Percentiles rank a stretch among this genome's conserved stretches.
These are phyloP conservation scores for Limosa lapponica DNA, from an alignment of 2,797 vertebrate genomes.

Conservation along the genomic window DNA sequence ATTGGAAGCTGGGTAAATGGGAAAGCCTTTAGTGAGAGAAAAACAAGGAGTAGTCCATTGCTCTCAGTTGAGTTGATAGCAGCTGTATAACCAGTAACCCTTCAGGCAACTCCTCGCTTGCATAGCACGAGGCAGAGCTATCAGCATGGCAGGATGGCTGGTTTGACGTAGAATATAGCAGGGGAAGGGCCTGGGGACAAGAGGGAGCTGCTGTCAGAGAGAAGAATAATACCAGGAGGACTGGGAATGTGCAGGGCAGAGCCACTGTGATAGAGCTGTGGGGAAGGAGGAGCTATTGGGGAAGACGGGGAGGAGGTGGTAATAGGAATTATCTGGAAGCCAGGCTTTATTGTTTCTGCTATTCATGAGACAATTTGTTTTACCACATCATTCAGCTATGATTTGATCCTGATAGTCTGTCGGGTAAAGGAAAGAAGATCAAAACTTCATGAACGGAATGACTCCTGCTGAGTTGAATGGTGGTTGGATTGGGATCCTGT, in stretches of 20 bases:
- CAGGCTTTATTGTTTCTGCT: background rate
- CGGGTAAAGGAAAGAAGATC: conserved; percentile 31
- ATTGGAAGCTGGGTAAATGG: background rate
- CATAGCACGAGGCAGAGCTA: background rate
- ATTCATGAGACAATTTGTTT: background rate
- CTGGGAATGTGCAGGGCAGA: background rate
- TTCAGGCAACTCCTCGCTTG: background rate
- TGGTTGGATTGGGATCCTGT: background rate
- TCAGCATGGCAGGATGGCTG: background rate
- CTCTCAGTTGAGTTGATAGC: background rate
- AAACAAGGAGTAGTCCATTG: background rate
- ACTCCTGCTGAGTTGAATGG: conserved; percentile 11
- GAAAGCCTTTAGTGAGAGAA: background rate
- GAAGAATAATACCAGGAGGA: background rate
- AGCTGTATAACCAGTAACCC: background rate
- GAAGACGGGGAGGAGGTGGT: background rate
- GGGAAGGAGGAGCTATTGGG: rapidly evolving
- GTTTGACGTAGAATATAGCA: background rate
- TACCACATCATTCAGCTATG: background rate
- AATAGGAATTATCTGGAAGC: background rate
- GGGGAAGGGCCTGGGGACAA: background rate
- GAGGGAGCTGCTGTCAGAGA: background rate
- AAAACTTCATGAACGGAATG: conserved; percentile 21
- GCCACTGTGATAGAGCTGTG: background rate
- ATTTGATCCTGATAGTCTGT: conserved; percentile 8